Evolutionary conservation across 2,113 vertebrate species (phyloP).

Genomic region (Protomyctophum bolini): DNA sequence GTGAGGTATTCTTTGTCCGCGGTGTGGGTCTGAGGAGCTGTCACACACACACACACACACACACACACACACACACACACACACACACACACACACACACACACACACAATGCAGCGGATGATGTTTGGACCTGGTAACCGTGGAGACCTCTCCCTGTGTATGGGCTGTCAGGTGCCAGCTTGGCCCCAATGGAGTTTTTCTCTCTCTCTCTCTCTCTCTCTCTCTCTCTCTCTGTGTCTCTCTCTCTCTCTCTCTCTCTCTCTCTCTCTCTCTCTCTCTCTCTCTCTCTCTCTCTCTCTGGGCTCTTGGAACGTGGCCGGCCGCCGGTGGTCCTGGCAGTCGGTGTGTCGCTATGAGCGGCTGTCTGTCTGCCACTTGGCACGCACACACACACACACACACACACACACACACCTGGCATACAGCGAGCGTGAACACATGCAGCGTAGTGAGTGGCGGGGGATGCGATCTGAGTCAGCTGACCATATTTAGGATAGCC

Average conservation of each 20-base stretch:
- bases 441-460: conserved; percentile 31
- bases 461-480: conserved; percentile 9
- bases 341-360: conserved; percentile 52
- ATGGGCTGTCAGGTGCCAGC: conserved; percentile 40
- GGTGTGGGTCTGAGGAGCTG: no score
- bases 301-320: conserved; percentile 6
- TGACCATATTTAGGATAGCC: conserved; percentile 29
- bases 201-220: background rate
- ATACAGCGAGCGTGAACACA: no score
- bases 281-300: conserved; percentile 38
- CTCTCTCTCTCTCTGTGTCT: conserved; percentile 17
- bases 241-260: conserved; percentile 15
- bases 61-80: no score
- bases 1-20: no score
- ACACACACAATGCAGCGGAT: conserved; percentile 27
- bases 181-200: conserved; percentile 41
- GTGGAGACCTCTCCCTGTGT: conserved; percentile 37
- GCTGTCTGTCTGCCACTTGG: conserved; percentile 74
- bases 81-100: no score
- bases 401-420: conserved; percentile 7
- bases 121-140: conserved; percentile 26
- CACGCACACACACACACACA: conserved; percentile 29
- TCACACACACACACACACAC: no score
- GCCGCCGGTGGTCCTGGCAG: no score
- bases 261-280: conserved; percentile 19